Evolutionary conservation across 2,797 vertebrate species (phyloP), one percentile per base, ranked within the genome.

Genomic region (Anomalospiza imberbis): DNA sequence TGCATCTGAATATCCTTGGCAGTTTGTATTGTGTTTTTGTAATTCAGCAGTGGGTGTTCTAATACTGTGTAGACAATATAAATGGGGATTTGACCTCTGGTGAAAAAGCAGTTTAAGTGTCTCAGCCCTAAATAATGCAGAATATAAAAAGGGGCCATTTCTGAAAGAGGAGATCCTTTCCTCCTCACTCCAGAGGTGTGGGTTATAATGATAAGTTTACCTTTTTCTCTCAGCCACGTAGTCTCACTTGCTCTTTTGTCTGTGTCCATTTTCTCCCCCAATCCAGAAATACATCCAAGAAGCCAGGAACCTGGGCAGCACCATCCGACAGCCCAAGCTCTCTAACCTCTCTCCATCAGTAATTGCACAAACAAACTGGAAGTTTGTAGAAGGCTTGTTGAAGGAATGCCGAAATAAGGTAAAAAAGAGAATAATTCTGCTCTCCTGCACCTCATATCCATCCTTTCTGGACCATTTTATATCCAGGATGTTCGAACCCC

Each of bases 391-490:
- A 94, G 99, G 99, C 21, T 97, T 99, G 92, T 97, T 99, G 87
- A 99, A 99, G 95, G 99, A 99, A 93, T 99, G 99, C 95, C 98
- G 99, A 87, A 99, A 99, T 96, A 99, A 99, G 99, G 99, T 99
- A 97, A 84, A 24, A 28, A 8, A 40, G 58, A 57, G 53, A 66
- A 38, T 17, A 53, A 17, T 57, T 61, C 34, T 65, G 11, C 28
- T 66, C 31, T 80, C 26, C 54, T 91, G 38, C 45, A n/a, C 34
- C 28, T 62, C 29, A 3, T 55, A 24, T 40, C 40, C 19, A 42
- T 82, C 45, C 22, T 65, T 78, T 40, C 11, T 67, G 68, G 22
- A 44, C 31, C 13, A 5, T 62, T 74, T 88, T 38, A 2, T 78
- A 42, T 24, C 50, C 25, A 42, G 3, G 60, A 5, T 21, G 4